Percentiles rank a stretch among this genome's conserved stretches.
Conservation (phyloP, 2,113 vertebrate species). For the Ibidorhyncha struthersii region DNA sequence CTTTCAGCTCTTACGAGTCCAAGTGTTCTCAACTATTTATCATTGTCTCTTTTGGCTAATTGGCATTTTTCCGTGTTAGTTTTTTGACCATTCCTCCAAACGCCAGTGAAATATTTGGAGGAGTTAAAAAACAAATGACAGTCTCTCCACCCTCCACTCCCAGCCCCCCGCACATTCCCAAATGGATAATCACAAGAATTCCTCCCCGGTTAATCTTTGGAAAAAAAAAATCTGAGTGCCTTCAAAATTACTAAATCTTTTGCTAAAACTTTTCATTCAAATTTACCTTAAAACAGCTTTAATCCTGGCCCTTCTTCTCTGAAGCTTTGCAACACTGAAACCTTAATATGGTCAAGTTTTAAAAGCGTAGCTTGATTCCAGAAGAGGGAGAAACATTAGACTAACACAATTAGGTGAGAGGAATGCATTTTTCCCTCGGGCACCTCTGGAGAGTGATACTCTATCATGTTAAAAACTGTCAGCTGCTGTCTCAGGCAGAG, state of each 20-base stretch:
- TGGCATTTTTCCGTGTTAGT: background rate
- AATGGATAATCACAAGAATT: background rate
- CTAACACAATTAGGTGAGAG: conserved; percentile 31
- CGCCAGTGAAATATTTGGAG: background rate
- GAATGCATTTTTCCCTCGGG: conserved; percentile 23
- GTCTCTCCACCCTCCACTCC: background rate
- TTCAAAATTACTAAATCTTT: background rate
- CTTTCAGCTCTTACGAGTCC: background rate
- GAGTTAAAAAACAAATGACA: background rate
- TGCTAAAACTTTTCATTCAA: background rate
- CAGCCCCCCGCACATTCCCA: background rate
- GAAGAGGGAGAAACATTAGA: background rate
- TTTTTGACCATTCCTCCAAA: background rate
- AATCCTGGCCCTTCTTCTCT: background rate
- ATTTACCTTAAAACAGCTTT: background rate
- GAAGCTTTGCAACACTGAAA: background rate
- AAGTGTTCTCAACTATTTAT: background rate
- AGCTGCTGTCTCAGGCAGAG: background rate
- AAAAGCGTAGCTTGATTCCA: background rate
- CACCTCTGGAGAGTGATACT: conserved; percentile 29
- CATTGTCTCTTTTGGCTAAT: background rate
- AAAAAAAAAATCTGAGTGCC: background rate
- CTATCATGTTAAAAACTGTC: background rate
- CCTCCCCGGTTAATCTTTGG: background rate
- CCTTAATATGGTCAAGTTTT: background rate